Conservation (phyloP, 2,113 vertebrate genomes). For the Anser brachyrhynchus region DNA sequence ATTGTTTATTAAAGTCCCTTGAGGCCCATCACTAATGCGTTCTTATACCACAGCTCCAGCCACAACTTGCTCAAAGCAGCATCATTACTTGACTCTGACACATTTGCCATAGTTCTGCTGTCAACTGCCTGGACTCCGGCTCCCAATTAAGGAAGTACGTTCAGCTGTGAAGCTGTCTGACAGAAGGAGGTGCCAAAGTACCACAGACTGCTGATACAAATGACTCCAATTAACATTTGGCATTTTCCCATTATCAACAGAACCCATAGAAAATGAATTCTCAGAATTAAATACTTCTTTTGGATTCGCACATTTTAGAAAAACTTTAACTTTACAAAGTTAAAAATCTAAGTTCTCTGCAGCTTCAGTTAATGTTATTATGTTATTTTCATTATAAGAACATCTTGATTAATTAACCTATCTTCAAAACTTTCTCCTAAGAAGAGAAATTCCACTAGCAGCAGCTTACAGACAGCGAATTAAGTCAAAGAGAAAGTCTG, state of each 20-base stretch:
- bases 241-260: neutral
- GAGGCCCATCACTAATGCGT: neutral
- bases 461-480: neutral
- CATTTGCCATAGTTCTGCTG: neutral
- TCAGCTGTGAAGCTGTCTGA: neutral
- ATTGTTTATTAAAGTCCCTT: neutral
- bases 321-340: neutral
- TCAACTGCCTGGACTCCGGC: neutral
- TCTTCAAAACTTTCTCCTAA: neutral
- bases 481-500: slow-evolving; percentile 48
- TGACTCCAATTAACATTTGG: neutral
- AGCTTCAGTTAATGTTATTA: neutral
- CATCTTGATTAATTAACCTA: neutral
- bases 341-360: neutral
- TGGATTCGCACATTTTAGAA: neutral
- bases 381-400: neutral
- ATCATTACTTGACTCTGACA: neutral
- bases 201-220: neutral
- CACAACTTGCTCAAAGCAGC: neutral
- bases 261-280: neutral
- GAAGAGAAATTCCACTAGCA: neutral
- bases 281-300: neutral
- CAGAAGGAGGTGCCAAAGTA: neutral
- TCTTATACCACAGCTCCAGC: neutral
- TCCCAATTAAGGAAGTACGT: neutral